Evolutionary conservation across 2,113 vertebrate species (phyloP), one percentile per base, ranked within the genome.

Genomic region (Saimiri boliviensis): DNA sequence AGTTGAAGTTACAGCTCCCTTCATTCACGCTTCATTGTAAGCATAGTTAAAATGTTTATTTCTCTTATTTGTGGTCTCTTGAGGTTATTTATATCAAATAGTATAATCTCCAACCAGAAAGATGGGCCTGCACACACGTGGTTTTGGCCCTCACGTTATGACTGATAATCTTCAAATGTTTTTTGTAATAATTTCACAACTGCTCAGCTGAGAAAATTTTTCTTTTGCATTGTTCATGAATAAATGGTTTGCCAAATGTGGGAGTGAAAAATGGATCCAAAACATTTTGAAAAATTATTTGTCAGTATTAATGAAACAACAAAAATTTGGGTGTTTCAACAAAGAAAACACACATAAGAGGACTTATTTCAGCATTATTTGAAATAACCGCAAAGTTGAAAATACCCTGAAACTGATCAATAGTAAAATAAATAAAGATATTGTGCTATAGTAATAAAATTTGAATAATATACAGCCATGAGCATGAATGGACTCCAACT

Each of bases 41-140:
- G 37, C 92, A 81, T 1, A 87, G 42, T 77, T 88, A 88, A 94
- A 93, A 76, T 77, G 37, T 66, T 85, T 91, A 81, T 90, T 93
- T 82, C 35, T 93, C 37, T 96, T 93, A 90, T 66, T 63, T 95
- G 23, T 0, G 35, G 12, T 79, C 77, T 91, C 23, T 92, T n/a
- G 70, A 37, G 5, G 45, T 49, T 52, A 54, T 84, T 92, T 87
- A n/a, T 85, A 76, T 71, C 8, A 73, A 90, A 66, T 70, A 23
- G 1, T 73, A 0, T 68, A 82, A 91, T 83, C 3, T 16, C 11
- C 37, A 86, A 66, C 14, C 12, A 68, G 52, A 66, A 94, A 87
- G 13, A 77, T 77, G 54, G 32, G 4, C 16, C 32, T 35, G 12
- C 1, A 23, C 1, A 86, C 20, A 66, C 0, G 1, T 17, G n/a